Conservation (phyloP, 2,113 vertebrate species). For the Agapornis roseicollis region DNA sequence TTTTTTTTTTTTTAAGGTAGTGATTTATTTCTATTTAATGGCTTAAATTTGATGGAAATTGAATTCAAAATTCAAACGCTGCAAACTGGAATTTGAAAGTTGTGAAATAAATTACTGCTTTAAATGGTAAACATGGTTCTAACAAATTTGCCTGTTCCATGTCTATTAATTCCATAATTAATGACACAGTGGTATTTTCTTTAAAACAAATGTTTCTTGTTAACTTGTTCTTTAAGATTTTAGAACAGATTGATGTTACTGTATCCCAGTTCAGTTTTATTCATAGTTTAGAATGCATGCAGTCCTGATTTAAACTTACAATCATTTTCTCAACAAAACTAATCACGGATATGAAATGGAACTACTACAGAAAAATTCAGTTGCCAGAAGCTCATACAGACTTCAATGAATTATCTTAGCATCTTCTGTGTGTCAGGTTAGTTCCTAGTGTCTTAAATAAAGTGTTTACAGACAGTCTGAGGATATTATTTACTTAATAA, state of each 20-base stretch:
- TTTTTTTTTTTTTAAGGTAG: neutral
- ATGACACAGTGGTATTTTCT: neutral
- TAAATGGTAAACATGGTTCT: neutral
- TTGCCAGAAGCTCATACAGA: neutral
- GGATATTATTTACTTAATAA: constrained; percentile 5
- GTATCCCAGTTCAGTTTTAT: neutral
- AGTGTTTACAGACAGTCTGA: neutral
- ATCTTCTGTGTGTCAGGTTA: neutral
- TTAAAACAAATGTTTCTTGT: neutral
- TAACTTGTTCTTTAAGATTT: neutral
- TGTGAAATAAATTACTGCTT: neutral
- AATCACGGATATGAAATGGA: neutral
- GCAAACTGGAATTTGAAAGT: neutral
- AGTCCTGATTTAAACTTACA: neutral
- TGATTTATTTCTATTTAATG: neutral
- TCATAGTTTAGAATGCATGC: neutral
- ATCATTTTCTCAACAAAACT: neutral
- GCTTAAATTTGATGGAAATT: neutral
- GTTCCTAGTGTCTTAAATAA: neutral
- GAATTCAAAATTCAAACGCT: neutral
- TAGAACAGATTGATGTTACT: neutral
- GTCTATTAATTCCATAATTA: neutral
- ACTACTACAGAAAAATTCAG: neutral
- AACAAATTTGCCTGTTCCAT: neutral
- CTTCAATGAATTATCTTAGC: neutral